These are phyloP conservation scores for Leptatherina wallacei DNA, from an alignment of 2,797 vertebrate genomes.

Conservation along the genomic window DNA sequence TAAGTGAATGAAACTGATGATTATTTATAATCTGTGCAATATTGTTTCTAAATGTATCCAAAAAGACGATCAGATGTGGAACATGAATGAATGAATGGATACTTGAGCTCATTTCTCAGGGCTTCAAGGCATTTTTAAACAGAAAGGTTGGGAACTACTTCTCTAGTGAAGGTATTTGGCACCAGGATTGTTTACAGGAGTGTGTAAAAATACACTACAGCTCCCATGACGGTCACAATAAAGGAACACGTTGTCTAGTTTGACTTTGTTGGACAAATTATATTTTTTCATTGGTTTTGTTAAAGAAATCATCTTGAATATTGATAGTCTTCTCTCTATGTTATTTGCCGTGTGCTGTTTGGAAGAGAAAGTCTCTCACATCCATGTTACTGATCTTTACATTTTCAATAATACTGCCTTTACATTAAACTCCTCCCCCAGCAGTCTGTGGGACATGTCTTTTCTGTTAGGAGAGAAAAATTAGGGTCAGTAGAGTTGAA, in stretches of 20 bases:
- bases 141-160: not conserved
- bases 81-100: not conserved
- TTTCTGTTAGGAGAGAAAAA: not conserved
- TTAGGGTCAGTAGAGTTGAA: conserved; percentile 75
- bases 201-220: not conserved
- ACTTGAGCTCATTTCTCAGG: not conserved
- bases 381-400: too few species aligned
- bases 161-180: not conserved
- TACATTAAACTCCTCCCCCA: too few species aligned
- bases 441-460: too few species aligned
- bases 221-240: not conserved
- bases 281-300: not conserved
- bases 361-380: too few species aligned
- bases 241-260: not conserved
- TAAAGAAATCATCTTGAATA: too few species aligned
- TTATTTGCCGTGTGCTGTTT: too few species aligned
- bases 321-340: too few species aligned
- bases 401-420: too few species aligned
- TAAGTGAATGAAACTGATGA: not conserved
- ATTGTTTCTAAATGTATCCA: not conserved
- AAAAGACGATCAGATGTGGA: not conserved
- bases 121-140: not conserved
- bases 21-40: not conserved
- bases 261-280: not conserved
- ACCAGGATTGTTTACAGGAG: not conserved